Percentiles rank a stretch among this genome's conserved stretches.
These are phyloP conservation scores for Diprion similis DNA, from an alignment of 1,140 invertebrate species.

Conservation along the genomic window DNA sequence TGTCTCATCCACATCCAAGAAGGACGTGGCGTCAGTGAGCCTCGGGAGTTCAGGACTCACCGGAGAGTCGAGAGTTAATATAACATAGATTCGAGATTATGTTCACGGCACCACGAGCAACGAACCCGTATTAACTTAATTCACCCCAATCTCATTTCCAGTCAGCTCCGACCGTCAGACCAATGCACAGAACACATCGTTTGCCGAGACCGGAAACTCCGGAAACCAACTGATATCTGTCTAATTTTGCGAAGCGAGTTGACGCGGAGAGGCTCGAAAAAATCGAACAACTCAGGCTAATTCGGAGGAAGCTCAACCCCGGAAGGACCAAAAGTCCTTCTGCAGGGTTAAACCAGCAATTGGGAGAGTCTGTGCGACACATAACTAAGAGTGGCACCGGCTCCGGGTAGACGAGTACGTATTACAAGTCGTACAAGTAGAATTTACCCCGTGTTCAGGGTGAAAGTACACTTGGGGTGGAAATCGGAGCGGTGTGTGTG, in stretches of 20 bases:
- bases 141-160: conserved; percentile 62
- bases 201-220: conserved; percentile 39
- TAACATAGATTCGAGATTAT: conserved; percentile 25
- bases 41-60: no score
- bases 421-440: no score
- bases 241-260: not conserved
- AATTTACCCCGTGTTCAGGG: no score
- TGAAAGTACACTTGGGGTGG: no score
- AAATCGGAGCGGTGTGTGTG: no score
- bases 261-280: not conserved
- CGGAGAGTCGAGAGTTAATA: conserved; percentile 31
- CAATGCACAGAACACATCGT: conserved; percentile 39
- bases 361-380: no score
- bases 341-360: no score
- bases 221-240: not conserved
- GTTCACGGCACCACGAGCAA: conserved; percentile 23
- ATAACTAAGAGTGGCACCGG: no score
- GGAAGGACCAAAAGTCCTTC: no score
- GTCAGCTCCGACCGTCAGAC: conserved; percentile 52
- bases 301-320: no score
- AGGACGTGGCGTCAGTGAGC: not conserved
- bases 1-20: not conserved
- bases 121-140: conserved; percentile 57
- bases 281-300: no score
- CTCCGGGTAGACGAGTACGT: no score